These are phyloP conservation scores for Nemotelus pantherinus DNA, from an alignment of 2,888 invertebrate species.

Conservation along the genomic window DNA sequence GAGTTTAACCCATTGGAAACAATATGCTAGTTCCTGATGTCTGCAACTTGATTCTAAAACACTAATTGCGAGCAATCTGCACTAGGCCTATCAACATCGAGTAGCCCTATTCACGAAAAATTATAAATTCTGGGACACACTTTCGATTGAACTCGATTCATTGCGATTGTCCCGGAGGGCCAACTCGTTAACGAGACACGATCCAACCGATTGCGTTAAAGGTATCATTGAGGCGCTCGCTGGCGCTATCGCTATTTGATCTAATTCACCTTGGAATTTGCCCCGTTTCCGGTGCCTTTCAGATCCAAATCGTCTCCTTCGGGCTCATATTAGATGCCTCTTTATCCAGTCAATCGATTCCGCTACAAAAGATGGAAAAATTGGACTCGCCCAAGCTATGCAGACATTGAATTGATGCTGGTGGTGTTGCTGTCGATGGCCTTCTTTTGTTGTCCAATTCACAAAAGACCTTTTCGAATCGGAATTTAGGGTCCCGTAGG, in stretches of 20 bases:
- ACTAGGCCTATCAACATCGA: too few relatives aligned
- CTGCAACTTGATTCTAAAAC: too few relatives aligned
- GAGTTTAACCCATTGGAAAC: too few relatives aligned
- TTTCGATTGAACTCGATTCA: neutral
- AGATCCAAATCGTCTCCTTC: constrained; percentile 31
- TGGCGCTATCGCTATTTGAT: constrained; percentile 52
- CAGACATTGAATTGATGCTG: constrained; percentile 12
- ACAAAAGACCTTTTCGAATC: neutral
- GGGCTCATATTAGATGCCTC: constrained; percentile 26
- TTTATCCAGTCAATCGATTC: constrained; percentile 10
- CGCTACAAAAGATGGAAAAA: constrained; percentile 17
- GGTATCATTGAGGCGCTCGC: constrained; percentile 46
- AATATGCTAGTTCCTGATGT: too few relatives aligned
- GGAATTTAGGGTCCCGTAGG: constrained; percentile 23
- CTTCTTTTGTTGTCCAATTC: neutral
- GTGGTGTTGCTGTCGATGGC: constrained; percentile 10
- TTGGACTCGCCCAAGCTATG: constrained; percentile 13
- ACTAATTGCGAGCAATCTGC: too few relatives aligned
- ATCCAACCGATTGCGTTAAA: constrained; percentile 33
- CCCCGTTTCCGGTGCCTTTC: constrained; percentile 50
- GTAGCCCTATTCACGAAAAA: too few relatives aligned
- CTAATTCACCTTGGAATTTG: constrained; percentile 51
- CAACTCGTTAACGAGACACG: constrained; percentile 39
- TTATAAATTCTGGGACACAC: too few relatives aligned
- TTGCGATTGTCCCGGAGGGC: constrained; percentile 19